Evolutionary conservation across 2,888 invertebrate species (phyloP), one percentile per base, ranked within the genome.

Genomic region (Tanytarsus gracilentus): DNA sequence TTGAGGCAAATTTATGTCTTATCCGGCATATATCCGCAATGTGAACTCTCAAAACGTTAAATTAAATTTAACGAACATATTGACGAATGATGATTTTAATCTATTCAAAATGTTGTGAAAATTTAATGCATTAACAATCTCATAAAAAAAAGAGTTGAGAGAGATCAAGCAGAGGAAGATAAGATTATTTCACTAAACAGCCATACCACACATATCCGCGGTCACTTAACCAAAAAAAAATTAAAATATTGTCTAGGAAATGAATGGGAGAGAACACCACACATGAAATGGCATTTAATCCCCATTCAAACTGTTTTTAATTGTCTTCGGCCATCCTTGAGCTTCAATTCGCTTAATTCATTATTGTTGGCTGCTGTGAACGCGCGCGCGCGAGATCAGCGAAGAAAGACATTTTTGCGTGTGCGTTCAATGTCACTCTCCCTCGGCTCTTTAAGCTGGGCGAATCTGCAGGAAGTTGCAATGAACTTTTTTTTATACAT

Each of bases 381-480:
- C 40, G 18, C 3, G 23, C n/a, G n/a, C n/a, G n/a, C n/a, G n/a
- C n/a, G n/a, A n/a, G 23, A 44, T 9, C 33, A 44, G 18, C 18
- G 23, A 44, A 23, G 44, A 44, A 44, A 44, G 11, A 44, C 44
- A 11, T n/a, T 4, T 44, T 44, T 44, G 44, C 44, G 44, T 44
- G 44, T 44, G 44, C 44, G 44, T 44, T 44, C 44, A 44, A 44
- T 44, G 44, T 44, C 44, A n/a, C 44, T 23, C 23, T 23, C 21
- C 18, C 6, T 6, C 3, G 4, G 18, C 44, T 23, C 16, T 18
- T 16, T 21, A 18, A 23, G 21, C 44, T 9, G 44, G 18, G 21
- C 44, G 44, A 44, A 44, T 44, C 44, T 23, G 44, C 44, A 44
- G 44, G 44, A 44, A 44, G 23, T 44, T 21, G 44, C 44, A 44